These are phyloP conservation scores for Gryon sp. DNA, from an alignment of 1,140 invertebrate species.

Conservation along the genomic window DNA sequence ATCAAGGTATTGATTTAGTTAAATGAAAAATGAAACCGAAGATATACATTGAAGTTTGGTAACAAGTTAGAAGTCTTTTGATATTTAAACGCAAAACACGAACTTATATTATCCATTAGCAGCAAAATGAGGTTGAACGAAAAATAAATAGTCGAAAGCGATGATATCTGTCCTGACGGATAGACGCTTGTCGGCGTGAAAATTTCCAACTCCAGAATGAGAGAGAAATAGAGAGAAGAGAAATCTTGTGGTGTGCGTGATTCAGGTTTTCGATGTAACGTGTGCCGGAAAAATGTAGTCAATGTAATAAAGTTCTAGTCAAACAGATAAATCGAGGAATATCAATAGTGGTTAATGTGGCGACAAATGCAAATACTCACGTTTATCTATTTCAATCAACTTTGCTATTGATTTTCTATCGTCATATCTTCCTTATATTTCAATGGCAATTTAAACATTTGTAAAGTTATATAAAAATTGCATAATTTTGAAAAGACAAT, in stretches of 20 bases:
- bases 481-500: too few species aligned
- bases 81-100: background rate
- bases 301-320: conserved; percentile 12
- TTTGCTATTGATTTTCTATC: too few species aligned
- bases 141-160: conserved; percentile 44
- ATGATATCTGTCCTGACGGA: conserved; percentile 39
- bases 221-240: conserved; percentile 43
- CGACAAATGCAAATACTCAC: conserved; percentile 63
- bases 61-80: too few species aligned
- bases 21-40: too few species aligned
- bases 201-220: conserved; percentile 19
- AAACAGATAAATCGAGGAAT: conserved; percentile 15
- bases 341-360: conserved; percentile 64
- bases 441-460: background rate
- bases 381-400: too few species aligned
- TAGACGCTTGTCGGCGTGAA: conserved; percentile 52
- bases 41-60: too few species aligned
- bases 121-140: conserved; percentile 21
- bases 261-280: conserved; percentile 38
- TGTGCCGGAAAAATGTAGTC: conserved; percentile 27
- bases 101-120: conserved; percentile 7
- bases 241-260: conserved; percentile 43
- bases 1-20: too few species aligned
- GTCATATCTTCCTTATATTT: too few species aligned
- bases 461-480: too few species aligned